Base-by-base conservation (phyloP, 2,797 vertebrate genomes). In the Leptodactylus fallax region DNA sequence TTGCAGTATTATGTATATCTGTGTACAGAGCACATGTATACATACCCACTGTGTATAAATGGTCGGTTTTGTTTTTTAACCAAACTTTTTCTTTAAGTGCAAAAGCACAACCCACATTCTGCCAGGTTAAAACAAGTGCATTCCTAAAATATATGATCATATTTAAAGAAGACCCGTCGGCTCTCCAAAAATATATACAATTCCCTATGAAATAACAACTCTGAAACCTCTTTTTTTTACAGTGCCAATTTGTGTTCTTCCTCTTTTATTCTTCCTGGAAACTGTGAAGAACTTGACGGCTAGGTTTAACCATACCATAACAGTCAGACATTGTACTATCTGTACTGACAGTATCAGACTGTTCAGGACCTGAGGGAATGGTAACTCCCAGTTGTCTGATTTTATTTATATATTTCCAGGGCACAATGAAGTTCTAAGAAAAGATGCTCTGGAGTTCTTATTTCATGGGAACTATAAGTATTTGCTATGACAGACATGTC, bases 91-190 rank as follows among this genome's bases (percentile, higher is more conserved):
- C 90, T 91, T 63, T 88, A 88, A 90, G 93, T 93, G 94, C 93
- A 92, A 90, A 95, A 96, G 95, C 95, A 96, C 96, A 96, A 95
- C 79, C 76, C 86, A 47, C 13, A 76, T 0, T 93, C 92, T 74
- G 71, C 91, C 91, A 89, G 74, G 91, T 92, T 93, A 92, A 87
- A 87, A 92, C 90, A 90, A 86, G 90, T 67, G 87, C 91, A 89
- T 92, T 93, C 92, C 90, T 90, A 63, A 0, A 12, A 89, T 23
- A 47, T 23, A 51, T 7, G 53, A 47, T 76, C 25, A 49, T 74
- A 13, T 74, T 11, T n/a, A 74, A 14, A 51, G n/a, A 23, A 49
- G 74, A 19, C 14, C 56, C 17, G 56, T 16, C 56, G 17, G 6
- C 63, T 25, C 23, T 67, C 63, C 63, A 25, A 10, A 67, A 7